These are phyloP conservation scores for Callorhinus ursinus DNA, from an alignment of 2,113 vertebrate species.

Conservation along the genomic window DNA sequence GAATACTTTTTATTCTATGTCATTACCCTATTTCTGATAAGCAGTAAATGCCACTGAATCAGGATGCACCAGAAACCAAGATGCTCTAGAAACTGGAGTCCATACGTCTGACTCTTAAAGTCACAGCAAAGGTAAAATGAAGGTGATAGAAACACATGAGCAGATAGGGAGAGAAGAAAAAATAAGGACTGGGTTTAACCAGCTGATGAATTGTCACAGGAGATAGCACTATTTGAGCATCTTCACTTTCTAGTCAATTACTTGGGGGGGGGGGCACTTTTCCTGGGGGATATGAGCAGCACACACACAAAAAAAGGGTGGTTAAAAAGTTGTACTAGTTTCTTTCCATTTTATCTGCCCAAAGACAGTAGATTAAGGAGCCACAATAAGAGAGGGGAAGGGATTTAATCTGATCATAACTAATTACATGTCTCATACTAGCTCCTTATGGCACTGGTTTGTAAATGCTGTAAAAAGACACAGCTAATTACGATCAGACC, in stretches of 20 bases:
- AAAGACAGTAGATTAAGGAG: neutral
- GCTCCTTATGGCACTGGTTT: neutral
- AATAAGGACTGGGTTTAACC: neutral
- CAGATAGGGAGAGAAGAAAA: neutral
- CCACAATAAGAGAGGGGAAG: neutral
- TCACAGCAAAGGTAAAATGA: slow-evolving; percentile 41
- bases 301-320: neutral
- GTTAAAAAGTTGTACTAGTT: neutral
- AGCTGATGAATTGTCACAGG: neutral
- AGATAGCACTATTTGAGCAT: neutral
- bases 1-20: neutral
- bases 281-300: neutral
- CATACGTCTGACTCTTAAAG: slow-evolving; percentile 30
- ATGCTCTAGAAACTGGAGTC: neutral
- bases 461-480: neutral
- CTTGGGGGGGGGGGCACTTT: neutral
- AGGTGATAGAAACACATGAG: neutral
- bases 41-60: neutral
- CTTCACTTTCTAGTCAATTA: slow-evolving; percentile 11
- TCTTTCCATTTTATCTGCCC: neutral
- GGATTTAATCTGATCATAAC: neutral
- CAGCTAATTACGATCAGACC: neutral
- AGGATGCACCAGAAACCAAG: slow-evolving; percentile 39
- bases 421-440: neutral
- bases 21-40: neutral